Base-by-base conservation (phyloP, 2,113 vertebrate species). In the Typhlomys cinereus region DNA sequence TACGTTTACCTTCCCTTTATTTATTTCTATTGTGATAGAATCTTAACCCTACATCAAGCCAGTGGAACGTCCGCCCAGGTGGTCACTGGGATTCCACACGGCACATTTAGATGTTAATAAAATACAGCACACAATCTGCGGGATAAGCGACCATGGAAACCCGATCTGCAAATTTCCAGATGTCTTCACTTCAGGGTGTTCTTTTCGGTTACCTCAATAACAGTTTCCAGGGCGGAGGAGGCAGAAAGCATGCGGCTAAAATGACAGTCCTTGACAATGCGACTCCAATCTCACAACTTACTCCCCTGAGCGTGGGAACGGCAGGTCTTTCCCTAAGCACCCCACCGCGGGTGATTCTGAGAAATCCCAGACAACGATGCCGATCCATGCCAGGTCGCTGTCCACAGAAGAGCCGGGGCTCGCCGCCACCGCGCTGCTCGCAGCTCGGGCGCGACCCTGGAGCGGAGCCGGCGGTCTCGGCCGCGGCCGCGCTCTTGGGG, bases 301-400 rank as follows among this genome's bases (percentile, higher is more conserved):
- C 81, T 96, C 95, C 96, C 91, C 89, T 76, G 69, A 59, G 73
- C 52, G 0, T 23, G 66, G 39, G 88, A 93, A 93, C 88, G 85
- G 92, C 92, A 87, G 93, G 44, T 57, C 80, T 94, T 89, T 74
- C 62, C 29, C 95, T 15, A 5, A 4, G 15, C 13, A 41, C 80
- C 83, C 67, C 17, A n/a, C 36, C 15, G 52, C 67, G 41, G 31
- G 39, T 71, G 83, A 85, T 57, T 44, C 1, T 36, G 67, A 50
- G 36, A 70, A 70, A 57, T 57, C 61, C 50, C 62, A 50, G 7
- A 67, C 44, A 83, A 27, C 44, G 31, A 66, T n/a, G n/a, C 80
- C 57, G 46, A n/a, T n/a, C 59, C n/a, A 44, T 82, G 39, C 59
- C 48, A 64, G 21, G 59, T 82, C 29, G 57, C 39, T 29, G 79